Evolutionary conservation across 2,113 vertebrate species (phyloP), one percentile per base, ranked within the genome.

Genomic region (Toxostoma redivivum): DNA sequence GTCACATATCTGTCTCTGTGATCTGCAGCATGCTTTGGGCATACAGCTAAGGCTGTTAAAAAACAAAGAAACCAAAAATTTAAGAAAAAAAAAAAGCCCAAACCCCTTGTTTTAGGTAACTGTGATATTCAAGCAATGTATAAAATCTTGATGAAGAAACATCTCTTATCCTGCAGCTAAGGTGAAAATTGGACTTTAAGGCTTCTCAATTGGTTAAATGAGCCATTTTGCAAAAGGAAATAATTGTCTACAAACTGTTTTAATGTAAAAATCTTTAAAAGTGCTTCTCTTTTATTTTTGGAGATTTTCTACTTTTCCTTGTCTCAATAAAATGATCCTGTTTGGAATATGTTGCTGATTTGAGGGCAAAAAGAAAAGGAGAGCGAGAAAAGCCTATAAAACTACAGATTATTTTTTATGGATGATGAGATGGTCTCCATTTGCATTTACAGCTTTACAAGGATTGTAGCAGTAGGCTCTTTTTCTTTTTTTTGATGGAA

Each of bases 361-460:
- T 73, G 66, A 93, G 33, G 22, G 8, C 37, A 62, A 66, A 67
- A 89, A 71, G 61, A 74, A 84, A 70, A 71, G 28, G 50, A 82
- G 54, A 79, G 24, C 1, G 48, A 89, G 44, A 90, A 92, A 76
- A 65, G 71, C 54, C 60, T 77, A 33, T 85, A 89, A 95, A 92
- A 56, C 48, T 35, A 33, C 72, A 95, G 80, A 84, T 96, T 71
- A 61, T 79, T 90, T 90, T 91, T 94, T 90, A 91, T 77, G 54
- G 90, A 73, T 88, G 70, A 90, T 62, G 74, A 94, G 81, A 95
- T 78, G 38, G 83, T 90, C 35, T 15, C 74, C 81, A 92, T 95
- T 92, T 95, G 71, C 95, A 95, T 95, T 96, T 96, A 92, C 78
- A 88, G 74, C 74, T 92, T 92, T 95, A 97, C 91, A 91, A 88